These are phyloP conservation scores for Gymnobelideus leadbeateri DNA, from an alignment of 2,113 vertebrate genomes.

Conservation along the genomic window DNA sequence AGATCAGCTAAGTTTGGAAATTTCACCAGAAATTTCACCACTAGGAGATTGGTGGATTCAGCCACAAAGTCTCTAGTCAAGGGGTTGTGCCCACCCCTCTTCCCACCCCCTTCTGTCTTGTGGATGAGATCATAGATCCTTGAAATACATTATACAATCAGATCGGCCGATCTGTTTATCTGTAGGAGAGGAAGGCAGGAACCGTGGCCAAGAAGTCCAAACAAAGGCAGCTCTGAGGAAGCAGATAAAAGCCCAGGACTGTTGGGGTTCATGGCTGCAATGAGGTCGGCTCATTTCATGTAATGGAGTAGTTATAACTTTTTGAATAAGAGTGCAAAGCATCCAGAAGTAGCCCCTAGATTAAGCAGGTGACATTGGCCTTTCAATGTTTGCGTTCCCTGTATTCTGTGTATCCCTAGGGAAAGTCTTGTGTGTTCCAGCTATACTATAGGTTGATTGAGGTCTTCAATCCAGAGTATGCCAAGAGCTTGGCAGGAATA, in stretches of 20 bases:
- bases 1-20: background rate
- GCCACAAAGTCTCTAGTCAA: background rate
- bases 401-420: background rate
- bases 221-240: background rate
- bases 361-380: background rate
- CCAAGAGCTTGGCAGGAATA: background rate
- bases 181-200: too few relatives aligned
- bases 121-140: background rate
- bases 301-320: background rate
- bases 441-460: background rate
- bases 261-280: background rate
- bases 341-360: background rate
- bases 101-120: background rate
- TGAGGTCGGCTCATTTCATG: background rate
- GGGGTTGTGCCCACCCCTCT: background rate
- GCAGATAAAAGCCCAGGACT: background rate
- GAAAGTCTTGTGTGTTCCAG: background rate
- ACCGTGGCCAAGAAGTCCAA: background rate
- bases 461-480: background rate
- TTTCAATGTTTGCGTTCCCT: background rate
- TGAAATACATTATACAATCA: background rate
- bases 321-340: background rate
- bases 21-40: background rate
- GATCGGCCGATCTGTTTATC: background rate
- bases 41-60: background rate